Conservation (phyloP, 2,797 vertebrate species). For the Gymnoscopelus braueri region DNA sequence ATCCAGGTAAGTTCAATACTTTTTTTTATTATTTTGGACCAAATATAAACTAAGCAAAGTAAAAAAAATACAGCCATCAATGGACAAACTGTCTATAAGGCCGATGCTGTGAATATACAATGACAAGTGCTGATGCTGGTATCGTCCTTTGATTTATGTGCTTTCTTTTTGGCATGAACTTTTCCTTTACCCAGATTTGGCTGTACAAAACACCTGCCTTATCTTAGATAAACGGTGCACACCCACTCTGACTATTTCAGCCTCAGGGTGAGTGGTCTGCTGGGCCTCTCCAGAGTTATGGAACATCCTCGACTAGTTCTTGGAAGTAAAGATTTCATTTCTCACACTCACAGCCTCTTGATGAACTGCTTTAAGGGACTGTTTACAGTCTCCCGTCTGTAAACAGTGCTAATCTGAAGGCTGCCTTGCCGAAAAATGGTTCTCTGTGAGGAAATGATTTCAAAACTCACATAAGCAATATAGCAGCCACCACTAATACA, state of each 20-base stretch:
- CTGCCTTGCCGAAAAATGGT: conserved; percentile 22
- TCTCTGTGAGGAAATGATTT: conserved; percentile 20
- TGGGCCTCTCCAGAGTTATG: conserved; percentile 10
- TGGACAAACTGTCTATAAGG: no score
- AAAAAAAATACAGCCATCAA: no score
- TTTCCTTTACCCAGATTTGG: no score
- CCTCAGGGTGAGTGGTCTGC: neutral
- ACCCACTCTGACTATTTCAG: conserved; percentile 5
- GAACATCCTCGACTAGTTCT: neutral
- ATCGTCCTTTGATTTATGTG: no score
- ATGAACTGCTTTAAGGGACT: conserved; percentile 7
- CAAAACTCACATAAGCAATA: conserved; percentile 16
- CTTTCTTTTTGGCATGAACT: no score
- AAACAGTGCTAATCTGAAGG: neutral
- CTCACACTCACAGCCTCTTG: neutral
- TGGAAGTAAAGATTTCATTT: neutral
- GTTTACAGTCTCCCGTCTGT: neutral
- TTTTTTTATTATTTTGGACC: no score
- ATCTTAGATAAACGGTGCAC: neutral
- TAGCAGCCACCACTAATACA: conserved; percentile 40
- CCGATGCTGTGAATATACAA: no score
- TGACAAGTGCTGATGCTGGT: no score
- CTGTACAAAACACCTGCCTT: neutral
- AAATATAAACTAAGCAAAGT: no score
- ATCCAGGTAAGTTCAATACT: no score